These are phyloP conservation scores for Drosophila arawakana DNA, from an alignment of 1,140 invertebrate species.

Conservation along the genomic window DNA sequence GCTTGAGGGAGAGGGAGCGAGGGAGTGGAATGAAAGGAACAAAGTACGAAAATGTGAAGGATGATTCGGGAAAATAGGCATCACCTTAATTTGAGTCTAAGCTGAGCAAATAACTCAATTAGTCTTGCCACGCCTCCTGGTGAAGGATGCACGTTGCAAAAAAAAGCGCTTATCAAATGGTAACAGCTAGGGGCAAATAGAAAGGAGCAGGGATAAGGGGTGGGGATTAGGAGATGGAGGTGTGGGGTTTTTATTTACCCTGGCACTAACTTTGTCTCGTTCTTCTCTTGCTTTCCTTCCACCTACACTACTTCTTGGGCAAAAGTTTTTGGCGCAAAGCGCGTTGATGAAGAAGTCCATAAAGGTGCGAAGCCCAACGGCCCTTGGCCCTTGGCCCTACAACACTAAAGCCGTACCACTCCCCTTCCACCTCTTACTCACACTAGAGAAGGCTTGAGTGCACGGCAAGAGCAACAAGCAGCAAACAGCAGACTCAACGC, in stretches of 20 bases:
- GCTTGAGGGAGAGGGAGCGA: neutral
- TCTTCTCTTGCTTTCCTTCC: constrained; percentile 11
- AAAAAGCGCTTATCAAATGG: constrained; percentile 6
- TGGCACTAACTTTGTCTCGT: constrained; percentile 61
- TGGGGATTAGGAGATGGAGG: too few relatives aligned
- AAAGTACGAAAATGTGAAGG: too few relatives aligned
- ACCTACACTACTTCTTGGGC: neutral
- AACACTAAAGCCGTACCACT: neutral
- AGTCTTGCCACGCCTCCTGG: constrained; percentile 46
- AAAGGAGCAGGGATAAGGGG: neutral
- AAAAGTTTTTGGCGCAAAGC: constrained; percentile 48
- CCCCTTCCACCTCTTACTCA: neutral
- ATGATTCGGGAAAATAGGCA: neutral
- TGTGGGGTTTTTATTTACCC: constrained; percentile 13
- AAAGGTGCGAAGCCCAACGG: constrained; percentile 62
- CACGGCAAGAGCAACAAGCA: constrained; percentile 24
- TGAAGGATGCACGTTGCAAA: too few relatives aligned
- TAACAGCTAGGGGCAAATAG: neutral
- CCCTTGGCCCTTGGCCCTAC: neutral
- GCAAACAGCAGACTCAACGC: constrained; percentile 41
- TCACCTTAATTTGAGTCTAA: constrained; percentile 51
- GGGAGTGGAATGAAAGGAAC: neutral
- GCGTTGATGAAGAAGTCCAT: constrained; percentile 74
- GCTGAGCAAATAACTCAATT: constrained; percentile 77
- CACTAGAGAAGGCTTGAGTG: constrained; percentile 3